Evolutionary conservation across 2,888 invertebrate genomes (phyloP).

Genomic region (Pollenia labialis): DNA sequence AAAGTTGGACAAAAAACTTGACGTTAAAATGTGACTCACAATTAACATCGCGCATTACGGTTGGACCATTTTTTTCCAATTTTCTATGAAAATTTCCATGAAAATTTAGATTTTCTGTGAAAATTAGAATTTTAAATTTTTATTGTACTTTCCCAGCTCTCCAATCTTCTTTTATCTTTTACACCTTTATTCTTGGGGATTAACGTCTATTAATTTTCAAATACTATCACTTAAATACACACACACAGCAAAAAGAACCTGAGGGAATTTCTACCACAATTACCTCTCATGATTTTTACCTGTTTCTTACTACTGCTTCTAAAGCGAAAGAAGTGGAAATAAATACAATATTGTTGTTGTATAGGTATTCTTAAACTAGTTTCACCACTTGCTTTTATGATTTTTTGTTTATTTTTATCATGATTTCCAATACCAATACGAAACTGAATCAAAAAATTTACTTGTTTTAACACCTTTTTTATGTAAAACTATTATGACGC

Average conservation of each 20-base stretch:
- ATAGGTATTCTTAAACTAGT: conserved; percentile 67
- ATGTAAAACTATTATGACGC: conserved; percentile 53
- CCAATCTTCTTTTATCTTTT: conserved; percentile 14
- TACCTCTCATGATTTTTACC: conserved; percentile 43
- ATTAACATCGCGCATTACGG: too few relatives aligned
- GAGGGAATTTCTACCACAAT: conserved; percentile 34
- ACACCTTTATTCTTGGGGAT: conserved; percentile 3
- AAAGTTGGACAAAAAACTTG: too few relatives aligned
- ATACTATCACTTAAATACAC: neutral
- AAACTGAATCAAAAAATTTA: conserved; percentile 54
- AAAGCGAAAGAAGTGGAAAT: conserved; percentile 45
- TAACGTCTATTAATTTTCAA: conserved; percentile 62
- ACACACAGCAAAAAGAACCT: conserved; percentile 17
- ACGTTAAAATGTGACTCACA: too few relatives aligned
- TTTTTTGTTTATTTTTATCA: conserved; percentile 37
- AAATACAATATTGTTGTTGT: conserved; percentile 24
- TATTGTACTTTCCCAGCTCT: neutral
- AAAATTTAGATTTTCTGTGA: too few relatives aligned
- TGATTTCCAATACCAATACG: conserved; percentile 48
- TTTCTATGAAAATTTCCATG: too few relatives aligned
- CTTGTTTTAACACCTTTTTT: conserved; percentile 67
- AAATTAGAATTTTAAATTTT: neutral
- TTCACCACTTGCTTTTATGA: conserved; percentile 66
- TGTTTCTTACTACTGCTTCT: conserved; percentile 18
- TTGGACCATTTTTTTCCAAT: too few relatives aligned